A percentile compares a stretch with the other conserved stretches of the same genome.
Conservation (phyloP, 2,888 invertebrate genomes). For the Temnothorax ravouxi region DNA sequence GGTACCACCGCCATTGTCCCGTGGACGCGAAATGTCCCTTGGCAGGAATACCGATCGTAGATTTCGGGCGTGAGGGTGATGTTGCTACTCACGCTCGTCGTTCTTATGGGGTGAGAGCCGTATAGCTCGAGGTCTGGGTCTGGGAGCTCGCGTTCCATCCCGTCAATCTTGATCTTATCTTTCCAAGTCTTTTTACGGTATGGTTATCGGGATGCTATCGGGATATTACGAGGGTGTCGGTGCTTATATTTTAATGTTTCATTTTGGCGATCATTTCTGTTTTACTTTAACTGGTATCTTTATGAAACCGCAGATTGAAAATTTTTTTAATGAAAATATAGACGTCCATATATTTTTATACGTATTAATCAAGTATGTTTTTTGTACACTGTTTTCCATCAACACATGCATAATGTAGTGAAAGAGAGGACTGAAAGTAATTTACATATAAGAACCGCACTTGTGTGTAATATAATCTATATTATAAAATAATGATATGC, state of each 20-base stretch:
- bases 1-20: constrained; percentile 66
- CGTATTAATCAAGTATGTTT: not conserved
- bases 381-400: not conserved
- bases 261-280: not conserved
- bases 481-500: not conserved
- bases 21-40: constrained; percentile 41
- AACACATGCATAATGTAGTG: not conserved
- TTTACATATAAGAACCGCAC: not conserved
- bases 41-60: constrained; percentile 57
- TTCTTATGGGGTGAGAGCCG: constrained; percentile 10
- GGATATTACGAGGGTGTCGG: not conserved
- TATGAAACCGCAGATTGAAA: not conserved
- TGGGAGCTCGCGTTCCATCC: constrained; percentile 14
- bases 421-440: not conserved
- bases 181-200: constrained; percentile 8
- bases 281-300: constrained; percentile 2
- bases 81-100: constrained; percentile 27
- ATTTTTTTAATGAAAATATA: constrained; percentile 11
- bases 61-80: constrained; percentile 35
- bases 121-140: constrained; percentile 1
- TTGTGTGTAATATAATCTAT: not conserved
- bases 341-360: not conserved
- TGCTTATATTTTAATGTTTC: not conserved
- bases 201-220: not conserved
- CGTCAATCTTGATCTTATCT: constrained; percentile 40